Evolutionary conservation across 2,888 invertebrate genomes (phyloP).

Genomic region (Lithophane leautieri): DNA sequence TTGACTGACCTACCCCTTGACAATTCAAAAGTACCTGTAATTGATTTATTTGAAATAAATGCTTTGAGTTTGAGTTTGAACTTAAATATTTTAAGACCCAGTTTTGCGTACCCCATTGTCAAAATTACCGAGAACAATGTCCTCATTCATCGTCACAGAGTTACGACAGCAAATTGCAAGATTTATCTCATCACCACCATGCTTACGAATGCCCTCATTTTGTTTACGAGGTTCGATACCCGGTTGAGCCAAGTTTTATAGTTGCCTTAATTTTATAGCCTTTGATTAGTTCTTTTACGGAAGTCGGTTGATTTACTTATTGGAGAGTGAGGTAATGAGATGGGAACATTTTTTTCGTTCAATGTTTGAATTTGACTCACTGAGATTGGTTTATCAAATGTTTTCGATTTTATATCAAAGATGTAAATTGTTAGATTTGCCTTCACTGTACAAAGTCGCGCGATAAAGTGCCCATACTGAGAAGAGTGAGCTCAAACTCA

Average conservation of each 20-base stretch:
- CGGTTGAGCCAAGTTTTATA: slow-evolving; percentile 65
- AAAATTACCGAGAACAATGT: slow-evolving; percentile 46
- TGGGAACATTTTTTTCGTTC: neutral
- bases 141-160: slow-evolving; percentile 51
- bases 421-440: no score
- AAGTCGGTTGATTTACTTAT: slow-evolving; percentile 56
- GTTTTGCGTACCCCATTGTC: slow-evolving; percentile 1
- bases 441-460: no score
- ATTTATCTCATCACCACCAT: slow-evolving; percentile 64
- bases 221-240: slow-evolving; percentile 67
- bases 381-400: neutral
- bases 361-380: neutral
- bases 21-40: no score
- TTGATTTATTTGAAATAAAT: no score
- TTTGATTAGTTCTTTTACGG: slow-evolving; percentile 61
- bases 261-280: slow-evolving; percentile 67
- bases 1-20: no score
- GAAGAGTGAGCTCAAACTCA: no score
- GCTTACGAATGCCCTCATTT: slow-evolving; percentile 69
- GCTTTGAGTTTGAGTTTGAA: no score
- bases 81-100: no score
- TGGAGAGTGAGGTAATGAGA: slow-evolving; percentile 26
- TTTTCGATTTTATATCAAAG: neutral
- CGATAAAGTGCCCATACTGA: no score
- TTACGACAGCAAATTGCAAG: slow-evolving; percentile 63